Evolutionary conservation across 2,113 vertebrate genomes (phyloP), one percentile per base, ranked within the genome.

Genomic region (Enhydra lutris): DNA sequence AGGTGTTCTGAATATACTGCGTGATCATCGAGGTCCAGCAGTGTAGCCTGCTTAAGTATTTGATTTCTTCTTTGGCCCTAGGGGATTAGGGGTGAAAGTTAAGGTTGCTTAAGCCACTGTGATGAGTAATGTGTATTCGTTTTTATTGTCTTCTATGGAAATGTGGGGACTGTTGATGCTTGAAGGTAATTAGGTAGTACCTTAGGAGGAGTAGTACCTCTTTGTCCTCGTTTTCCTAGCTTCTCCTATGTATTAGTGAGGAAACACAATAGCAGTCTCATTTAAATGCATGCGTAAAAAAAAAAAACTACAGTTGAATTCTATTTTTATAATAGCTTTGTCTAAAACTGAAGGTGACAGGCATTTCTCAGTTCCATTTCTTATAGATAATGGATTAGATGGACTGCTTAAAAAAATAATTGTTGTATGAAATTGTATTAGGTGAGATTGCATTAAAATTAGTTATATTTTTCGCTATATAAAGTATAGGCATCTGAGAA

Each of bases 141-240:
- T 95, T 96, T 96, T 82, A 87, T 82, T 95, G 39, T 96, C 92
- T 91, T 93, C 52, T 13, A 47, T 81, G 88, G 94, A 93, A 86
- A 73, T 36, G 65, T 57, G 39, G 79, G 83, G 69, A 78, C 83
- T 95, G 83, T 73, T 95, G 82, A 24, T 65, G 52, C 63, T 96
- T 83, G 86, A 92, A 83, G 63, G 79, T 79, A 79, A 87, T 94
- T 59, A 81, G 74, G 29, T 31, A 42, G 85, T 71, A 78, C 71
- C 52, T 47, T 78, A n/a, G 55, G 67, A 83, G 34, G 61, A 92
- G 10, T 14, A 31, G 10, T 14, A 31, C 36, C 39, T 90, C 11
- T 76, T 55, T 92, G 69, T 88, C 91, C 42, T 91, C 47, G 80
- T 76, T 78, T 36, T 1, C 7, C 29, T 45, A 31, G 47, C 61